Conservation (phyloP, 1,140 invertebrate species). For the Hermetia illucens region DNA sequence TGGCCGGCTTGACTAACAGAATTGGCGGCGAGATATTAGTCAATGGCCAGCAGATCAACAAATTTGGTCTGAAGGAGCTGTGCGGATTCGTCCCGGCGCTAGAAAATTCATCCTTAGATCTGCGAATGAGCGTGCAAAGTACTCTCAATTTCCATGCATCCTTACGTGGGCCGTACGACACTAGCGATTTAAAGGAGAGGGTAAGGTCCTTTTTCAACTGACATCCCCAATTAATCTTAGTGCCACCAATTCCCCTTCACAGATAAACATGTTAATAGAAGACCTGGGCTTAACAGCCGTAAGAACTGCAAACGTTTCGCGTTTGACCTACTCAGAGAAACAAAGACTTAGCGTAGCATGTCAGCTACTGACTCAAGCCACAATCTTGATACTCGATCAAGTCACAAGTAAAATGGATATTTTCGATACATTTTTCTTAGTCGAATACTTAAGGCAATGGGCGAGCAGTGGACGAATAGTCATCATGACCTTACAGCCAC, state of each 20-base stretch:
- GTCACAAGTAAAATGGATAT: slow-evolving; percentile 89
- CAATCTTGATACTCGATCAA: slow-evolving; percentile 74
- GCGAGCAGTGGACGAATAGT: slow-evolving; percentile 70
- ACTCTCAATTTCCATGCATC: slow-evolving; percentile 67
- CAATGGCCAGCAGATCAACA: slow-evolving; percentile 68
- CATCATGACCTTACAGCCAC: slow-evolving; percentile 82
- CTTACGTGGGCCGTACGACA: slow-evolving; percentile 43
- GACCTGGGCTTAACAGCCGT: slow-evolving; percentile 80
- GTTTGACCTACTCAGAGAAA: slow-evolving; percentile 73
- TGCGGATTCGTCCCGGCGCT: slow-evolving; percentile 29
- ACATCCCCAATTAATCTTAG: background rate
- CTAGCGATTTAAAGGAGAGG: slow-evolving; percentile 47
- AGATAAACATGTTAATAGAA: slow-evolving; percentile 76
- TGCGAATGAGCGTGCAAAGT: slow-evolving; percentile 67
- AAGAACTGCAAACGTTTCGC: slow-evolving; percentile 57
- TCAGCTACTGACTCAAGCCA: slow-evolving; percentile 68
- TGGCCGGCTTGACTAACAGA: slow-evolving; percentile 55
- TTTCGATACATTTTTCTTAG: slow-evolving; percentile 88
- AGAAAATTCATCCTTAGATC: slow-evolving; percentile 33
- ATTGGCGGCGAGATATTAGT: slow-evolving; percentile 67
- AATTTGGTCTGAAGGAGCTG: slow-evolving; percentile 46
- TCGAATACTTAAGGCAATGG: slow-evolving; percentile 90
- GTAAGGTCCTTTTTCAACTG: slow-evolving; percentile 19
- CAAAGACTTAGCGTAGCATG: slow-evolving; percentile 75
- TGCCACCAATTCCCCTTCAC: slow-evolving; percentile 2